These are phyloP conservation scores for Cochlearius cochlearius DNA, from an alignment of 2,113 vertebrate species.

Conservation along the genomic window DNA sequence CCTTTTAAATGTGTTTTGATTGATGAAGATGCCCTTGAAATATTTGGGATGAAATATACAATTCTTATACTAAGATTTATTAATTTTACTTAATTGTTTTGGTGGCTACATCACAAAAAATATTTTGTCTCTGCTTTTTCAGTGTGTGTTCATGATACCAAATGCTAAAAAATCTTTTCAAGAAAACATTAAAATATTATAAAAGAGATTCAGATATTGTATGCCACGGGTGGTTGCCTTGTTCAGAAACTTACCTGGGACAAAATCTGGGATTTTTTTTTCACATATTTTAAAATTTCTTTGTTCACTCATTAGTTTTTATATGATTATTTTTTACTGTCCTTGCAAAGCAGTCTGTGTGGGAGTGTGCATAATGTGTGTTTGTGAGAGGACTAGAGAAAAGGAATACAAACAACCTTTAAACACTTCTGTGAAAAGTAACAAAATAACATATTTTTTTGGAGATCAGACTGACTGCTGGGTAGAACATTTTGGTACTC, in stretches of 20 bases:
- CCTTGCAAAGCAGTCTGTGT: not conserved
- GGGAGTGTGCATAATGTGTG: not conserved
- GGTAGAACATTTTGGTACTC: not conserved
- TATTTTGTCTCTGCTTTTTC: not conserved
- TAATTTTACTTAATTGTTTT: not conserved
- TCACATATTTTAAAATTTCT: not conserved
- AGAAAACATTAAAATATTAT: not conserved
- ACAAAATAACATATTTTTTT: not conserved
- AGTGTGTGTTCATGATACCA: not conserved
- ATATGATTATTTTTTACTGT: not conserved
- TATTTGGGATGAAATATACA: not conserved
- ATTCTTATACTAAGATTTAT: not conserved
- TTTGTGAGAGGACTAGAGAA: not conserved
- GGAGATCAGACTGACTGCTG: not conserved
- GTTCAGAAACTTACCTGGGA: not conserved
- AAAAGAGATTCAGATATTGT: not conserved
- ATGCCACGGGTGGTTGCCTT: not conserved
- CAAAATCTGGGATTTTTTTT: not conserved
- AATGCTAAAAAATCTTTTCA: not conserved
- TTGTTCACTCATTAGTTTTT: not conserved
- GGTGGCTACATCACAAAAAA: not conserved
- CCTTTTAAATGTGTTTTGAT: not conserved
- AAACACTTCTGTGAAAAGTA: slow-evolving; percentile 13
- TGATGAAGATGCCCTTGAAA: not conserved
- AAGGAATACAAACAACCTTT: not conserved